Evolutionary conservation across 2,888 invertebrate species (phyloP).

Genomic region (Brenthis hecate): DNA sequence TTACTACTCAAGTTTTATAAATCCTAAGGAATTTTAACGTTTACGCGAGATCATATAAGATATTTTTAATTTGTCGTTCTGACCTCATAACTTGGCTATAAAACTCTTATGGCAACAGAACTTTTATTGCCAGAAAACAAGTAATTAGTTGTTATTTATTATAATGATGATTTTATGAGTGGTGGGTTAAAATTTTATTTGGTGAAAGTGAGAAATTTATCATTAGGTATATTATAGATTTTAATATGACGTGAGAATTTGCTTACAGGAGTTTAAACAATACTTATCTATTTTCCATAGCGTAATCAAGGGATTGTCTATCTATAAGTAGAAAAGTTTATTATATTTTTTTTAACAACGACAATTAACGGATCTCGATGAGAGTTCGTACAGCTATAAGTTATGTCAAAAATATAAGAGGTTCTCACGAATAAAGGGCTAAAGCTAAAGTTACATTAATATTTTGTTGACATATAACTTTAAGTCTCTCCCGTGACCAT

Average conservation of each 20-base stretch:
- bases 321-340: too few species aligned
- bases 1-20: neutral
- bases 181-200: constrained; percentile 9
- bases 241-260: neutral
- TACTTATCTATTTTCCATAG: too few species aligned
- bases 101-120: constrained; percentile 30
- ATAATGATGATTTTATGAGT: constrained; percentile 29
- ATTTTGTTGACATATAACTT: too few species aligned
- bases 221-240: neutral
- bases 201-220: constrained; percentile 28
- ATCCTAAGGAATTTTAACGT: constrained; percentile 12
- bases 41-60: constrained; percentile 27
- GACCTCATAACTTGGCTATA: constrained; percentile 38
- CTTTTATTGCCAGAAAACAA: constrained; percentile 35
- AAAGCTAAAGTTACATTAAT: too few species aligned
- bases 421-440: too few species aligned
- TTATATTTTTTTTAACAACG: too few species aligned
- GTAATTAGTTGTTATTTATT: constrained; percentile 41
- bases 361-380: too few species aligned
- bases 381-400: too few species aligned
- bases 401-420: too few species aligned
- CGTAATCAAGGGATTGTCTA: too few species aligned
- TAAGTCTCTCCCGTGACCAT: too few species aligned
- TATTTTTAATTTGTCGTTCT: constrained; percentile 33
- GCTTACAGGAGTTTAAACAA: neutral